Evolutionary conservation across 2,113 vertebrate genomes (phyloP), one percentile per base, ranked within the genome.

Genomic region (Syngnathoides biaculeatus): DNA sequence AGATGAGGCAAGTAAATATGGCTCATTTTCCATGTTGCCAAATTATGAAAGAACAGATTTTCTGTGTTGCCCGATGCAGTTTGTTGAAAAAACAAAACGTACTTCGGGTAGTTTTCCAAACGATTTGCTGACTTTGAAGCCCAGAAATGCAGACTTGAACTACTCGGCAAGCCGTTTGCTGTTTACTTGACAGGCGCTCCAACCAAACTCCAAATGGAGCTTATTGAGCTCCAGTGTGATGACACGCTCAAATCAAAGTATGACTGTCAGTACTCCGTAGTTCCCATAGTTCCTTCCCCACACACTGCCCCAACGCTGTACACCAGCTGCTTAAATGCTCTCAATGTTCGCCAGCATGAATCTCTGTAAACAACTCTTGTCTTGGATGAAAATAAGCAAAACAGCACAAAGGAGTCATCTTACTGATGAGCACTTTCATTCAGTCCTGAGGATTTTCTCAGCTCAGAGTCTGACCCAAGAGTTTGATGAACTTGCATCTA

Each of bases 201-300:
- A 20, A 13, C 20, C 11, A 77, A 62, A 19, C 40, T 69, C 22
- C 66, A 77, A 65, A 65, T 52, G 9, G 67, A 67, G 63, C 67
- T 67, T 27, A 67, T 70, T n/a, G 50, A 52, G 9, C 48, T 73
- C 71, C 61, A 67, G 35, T 53, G 66, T 60, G 38, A 2, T 35
- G 58, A 55, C 48, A 71, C 10, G 11, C 68, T 71, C 0, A 71
- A 43, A 47, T 38, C 57, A 67, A 66, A 50, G 30, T 67, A 35
- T 63, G 68, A 58, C 55, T 38, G 68, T 69, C 1, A 45, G 67
- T 3, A 27, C 67, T 4, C 45, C 67, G 52, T 10, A 69, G 14
- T 69, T 63, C 40, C 68, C 47, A 62, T 4, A 8, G 0, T 62
- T 62, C 26, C 6, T 59, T 26, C 66, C 40, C 2, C 47, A 53